Conservation (phyloP, 2,113 vertebrate species). For the Hemiscyllium ocellatum region DNA sequence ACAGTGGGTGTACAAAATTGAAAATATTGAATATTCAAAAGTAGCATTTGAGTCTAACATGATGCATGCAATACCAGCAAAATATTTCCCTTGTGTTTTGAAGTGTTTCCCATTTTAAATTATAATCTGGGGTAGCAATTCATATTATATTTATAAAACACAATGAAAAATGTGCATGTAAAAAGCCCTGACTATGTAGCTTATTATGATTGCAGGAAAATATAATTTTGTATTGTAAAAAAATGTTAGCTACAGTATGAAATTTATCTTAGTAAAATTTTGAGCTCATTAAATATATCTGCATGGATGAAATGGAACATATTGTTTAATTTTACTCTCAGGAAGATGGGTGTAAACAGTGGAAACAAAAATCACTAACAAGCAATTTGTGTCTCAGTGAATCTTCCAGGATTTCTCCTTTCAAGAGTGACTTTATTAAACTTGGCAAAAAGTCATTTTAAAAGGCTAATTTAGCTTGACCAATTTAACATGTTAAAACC, state of each 20-base stretch:
- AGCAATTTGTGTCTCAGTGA: not conserved
- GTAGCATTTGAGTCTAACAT: not conserved
- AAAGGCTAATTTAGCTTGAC: not conserved
- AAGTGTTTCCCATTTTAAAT: not conserved
- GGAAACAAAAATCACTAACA: not conserved
- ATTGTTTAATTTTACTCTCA: not conserved
- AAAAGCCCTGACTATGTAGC: not conserved
- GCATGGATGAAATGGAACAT: not conserved
- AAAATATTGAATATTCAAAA: not conserved
- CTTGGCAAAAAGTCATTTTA: not conserved
- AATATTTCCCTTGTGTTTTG: not conserved
- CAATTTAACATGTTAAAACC: not conserved
- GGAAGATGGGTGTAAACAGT: not conserved
- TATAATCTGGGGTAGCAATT: not conserved
- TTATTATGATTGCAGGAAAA: not conserved
- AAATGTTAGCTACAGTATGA: not conserved
- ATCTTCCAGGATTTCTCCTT: not conserved
- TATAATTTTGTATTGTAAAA: not conserved
- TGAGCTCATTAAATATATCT: not conserved
- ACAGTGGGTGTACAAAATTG: not conserved
- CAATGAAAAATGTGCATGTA: not conserved
- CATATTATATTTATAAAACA: not conserved
- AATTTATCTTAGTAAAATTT: slow-evolving; percentile 1
- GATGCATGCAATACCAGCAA: not conserved
- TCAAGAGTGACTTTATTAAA: not conserved